Evolutionary conservation across 2,113 vertebrate species (phyloP).

Genomic region (Raja brachyura): DNA sequence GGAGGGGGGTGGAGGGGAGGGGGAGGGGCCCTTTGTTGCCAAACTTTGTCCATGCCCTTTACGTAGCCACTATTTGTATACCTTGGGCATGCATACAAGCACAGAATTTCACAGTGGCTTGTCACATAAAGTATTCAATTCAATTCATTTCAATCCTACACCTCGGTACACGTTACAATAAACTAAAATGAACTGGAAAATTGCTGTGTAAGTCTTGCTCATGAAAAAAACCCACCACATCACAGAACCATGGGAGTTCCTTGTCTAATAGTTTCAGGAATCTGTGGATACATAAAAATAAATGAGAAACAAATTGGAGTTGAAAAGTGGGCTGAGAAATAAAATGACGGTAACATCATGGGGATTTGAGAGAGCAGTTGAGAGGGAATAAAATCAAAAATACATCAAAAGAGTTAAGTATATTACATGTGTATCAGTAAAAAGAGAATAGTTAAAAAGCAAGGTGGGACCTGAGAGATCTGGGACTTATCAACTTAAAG

Average conservation of each 20-base stretch:
- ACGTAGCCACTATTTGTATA: too few species aligned
- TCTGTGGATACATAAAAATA: not conserved
- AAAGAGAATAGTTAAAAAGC: constrained; percentile 8
- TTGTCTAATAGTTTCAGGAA: not conserved
- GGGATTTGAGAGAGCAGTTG: not conserved
- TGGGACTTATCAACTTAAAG: not conserved
- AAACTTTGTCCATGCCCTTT: too few species aligned
- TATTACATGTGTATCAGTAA: not conserved
- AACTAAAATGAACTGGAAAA: not conserved
- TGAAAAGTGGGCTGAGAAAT: not conserved
- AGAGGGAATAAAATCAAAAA: not conserved
- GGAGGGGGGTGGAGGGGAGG: too few species aligned
- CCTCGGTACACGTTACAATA: too few species aligned
- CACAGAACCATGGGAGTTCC: too few species aligned
- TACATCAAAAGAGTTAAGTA: not conserved
- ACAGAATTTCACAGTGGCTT: too few species aligned
- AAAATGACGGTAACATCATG: not conserved
- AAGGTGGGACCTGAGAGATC: not conserved
- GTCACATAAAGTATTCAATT: too few species aligned
- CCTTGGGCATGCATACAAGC: too few species aligned
- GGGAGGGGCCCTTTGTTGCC: too few species aligned
- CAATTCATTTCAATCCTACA: too few species aligned
- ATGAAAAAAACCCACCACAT: not conserved
- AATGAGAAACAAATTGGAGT: not conserved
- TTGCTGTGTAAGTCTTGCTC: not conserved